Evolutionary conservation across 2,797 vertebrate genomes (phyloP).

Genomic region (Microctenopoma stevenorrisi): DNA sequence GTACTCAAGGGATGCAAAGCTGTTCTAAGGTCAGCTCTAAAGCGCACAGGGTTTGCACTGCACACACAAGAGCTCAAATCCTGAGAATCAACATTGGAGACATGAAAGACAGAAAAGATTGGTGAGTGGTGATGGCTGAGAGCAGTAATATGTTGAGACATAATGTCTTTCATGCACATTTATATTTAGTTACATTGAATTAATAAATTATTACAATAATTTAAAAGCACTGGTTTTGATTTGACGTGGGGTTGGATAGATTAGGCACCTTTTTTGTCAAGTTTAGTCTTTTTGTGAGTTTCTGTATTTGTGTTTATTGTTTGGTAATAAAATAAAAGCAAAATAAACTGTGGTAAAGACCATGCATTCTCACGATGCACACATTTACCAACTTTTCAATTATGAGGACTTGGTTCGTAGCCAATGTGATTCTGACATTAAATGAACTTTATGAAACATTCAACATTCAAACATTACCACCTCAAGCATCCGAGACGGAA

Average conservation of each 20-base stretch:
- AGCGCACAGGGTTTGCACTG: conserved; percentile 38
- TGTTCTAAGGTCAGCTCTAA: conserved; percentile 67
- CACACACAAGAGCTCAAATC: conserved; percentile 46
- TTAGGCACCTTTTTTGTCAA: too few relatives aligned
- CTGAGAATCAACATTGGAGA: conserved; percentile 10
- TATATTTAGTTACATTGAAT: too few relatives aligned
- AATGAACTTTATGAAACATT: conserved; percentile 40
- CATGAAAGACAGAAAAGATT: neutral
- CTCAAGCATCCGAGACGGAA: conserved; percentile 29
- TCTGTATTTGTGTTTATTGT: too few relatives aligned
- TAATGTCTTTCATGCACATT: too few relatives aligned
- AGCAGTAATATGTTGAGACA: too few relatives aligned
- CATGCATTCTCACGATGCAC: conserved; percentile 26
- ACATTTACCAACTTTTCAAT: conserved; percentile 19
- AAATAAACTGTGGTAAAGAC: too few relatives aligned
- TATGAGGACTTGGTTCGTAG: conserved; percentile 13
- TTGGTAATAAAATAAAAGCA: too few relatives aligned
- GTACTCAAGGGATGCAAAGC: conserved; percentile 46
- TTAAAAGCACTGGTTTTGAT: too few relatives aligned
- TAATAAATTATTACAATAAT: too few relatives aligned
- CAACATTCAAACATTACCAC: conserved; percentile 29
- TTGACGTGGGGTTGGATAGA: too few relatives aligned
- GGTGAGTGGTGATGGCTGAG: too few relatives aligned
- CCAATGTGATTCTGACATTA: conserved; percentile 21
- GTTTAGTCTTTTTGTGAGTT: too few relatives aligned